Conservation (phyloP, 2,797 vertebrate genomes). For the Lates japonicus region DNA sequence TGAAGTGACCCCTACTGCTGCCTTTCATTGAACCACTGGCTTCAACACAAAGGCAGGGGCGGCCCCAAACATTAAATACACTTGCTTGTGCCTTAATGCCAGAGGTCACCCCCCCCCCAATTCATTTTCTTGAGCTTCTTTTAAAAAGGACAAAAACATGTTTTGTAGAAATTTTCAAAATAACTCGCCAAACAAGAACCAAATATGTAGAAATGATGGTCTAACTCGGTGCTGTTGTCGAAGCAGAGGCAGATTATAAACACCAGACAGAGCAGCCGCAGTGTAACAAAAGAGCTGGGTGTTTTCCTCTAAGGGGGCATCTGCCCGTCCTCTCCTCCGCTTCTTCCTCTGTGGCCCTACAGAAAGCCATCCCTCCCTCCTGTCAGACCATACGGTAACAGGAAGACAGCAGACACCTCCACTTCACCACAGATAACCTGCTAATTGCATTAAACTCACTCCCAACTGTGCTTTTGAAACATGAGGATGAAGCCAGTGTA, state of each 20-base stretch:
- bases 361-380: constrained; percentile 59
- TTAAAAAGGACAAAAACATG: neutral
- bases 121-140: constrained; percentile 23
- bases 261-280: constrained; percentile 48
- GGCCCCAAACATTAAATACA: constrained; percentile 81
- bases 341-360: constrained; percentile 54
- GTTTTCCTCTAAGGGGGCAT: constrained; percentile 77
- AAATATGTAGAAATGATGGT: constrained; percentile 29
- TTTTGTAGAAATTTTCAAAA: neutral
- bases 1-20: constrained; percentile 80
- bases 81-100: constrained; percentile 77
- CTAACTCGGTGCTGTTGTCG: constrained; percentile 68
- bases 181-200: neutral
- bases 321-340: constrained; percentile 71
- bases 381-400: constrained; percentile 68
- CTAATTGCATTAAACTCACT: constrained; percentile 81
- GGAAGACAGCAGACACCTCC: constrained; percentile 72
- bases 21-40: constrained; percentile 80
- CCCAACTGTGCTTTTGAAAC: constrained; percentile 71
- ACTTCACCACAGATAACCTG: constrained; percentile 78
- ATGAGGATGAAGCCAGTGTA: constrained; percentile 48
- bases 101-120: constrained; percentile 69
- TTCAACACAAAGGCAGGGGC: constrained; percentile 79
- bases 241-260: constrained; percentile 63
- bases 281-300: constrained; percentile 78